These are phyloP conservation scores for Vidua chalybeata DNA, from an alignment of 2,113 vertebrate species.

Conservation along the genomic window DNA sequence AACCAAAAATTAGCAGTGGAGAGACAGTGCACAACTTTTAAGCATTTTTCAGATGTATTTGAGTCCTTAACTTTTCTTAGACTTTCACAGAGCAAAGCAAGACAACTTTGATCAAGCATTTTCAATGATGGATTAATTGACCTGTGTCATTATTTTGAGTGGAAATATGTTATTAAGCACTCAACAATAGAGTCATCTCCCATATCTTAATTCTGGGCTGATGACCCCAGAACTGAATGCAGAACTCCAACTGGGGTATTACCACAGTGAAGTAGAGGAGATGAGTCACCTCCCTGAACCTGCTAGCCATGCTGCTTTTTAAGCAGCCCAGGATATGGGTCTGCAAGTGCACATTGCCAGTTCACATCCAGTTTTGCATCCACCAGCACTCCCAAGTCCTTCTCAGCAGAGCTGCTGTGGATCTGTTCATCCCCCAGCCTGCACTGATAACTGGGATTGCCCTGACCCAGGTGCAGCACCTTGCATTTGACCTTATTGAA, in stretches of 20 bases:
- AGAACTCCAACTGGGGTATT: not conserved
- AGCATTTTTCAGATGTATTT: not conserved
- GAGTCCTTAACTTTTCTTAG: not conserved
- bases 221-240: not conserved
- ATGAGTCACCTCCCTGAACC: not conserved
- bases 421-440: not conserved
- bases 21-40: not conserved
- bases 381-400: not conserved
- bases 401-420: not conserved
- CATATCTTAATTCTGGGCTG: not conserved
- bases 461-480: not conserved
- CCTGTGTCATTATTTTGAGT: not conserved
- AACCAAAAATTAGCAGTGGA: not conserved
- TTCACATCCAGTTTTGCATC: not conserved
- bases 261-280: not conserved
- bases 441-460: accelerated
- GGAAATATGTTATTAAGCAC: not conserved
- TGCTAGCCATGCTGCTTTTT: not conserved
- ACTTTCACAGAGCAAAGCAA: not conserved
- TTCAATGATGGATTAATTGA: not conserved
- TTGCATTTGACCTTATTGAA: not conserved
- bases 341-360: not conserved
- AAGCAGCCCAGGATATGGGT: not conserved
- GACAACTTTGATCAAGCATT: not conserved
- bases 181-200: not conserved